phyloP scores from a whole-genome alignment of 2,888 invertebrate species.

The Melanargia galathea region DNA sequence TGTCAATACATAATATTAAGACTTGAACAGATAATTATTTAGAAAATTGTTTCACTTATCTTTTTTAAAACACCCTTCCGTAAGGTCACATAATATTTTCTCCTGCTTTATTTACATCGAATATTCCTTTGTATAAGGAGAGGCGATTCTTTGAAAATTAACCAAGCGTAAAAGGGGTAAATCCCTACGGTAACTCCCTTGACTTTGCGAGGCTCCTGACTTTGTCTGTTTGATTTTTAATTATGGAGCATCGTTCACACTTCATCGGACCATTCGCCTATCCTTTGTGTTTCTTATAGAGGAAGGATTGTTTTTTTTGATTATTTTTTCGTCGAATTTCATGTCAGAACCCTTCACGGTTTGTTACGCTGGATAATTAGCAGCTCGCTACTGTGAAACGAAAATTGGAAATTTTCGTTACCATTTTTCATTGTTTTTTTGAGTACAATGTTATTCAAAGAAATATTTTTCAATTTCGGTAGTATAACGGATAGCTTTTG shows the following conservation, averaged over 20 bases:
- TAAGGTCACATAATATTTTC: not conserved
- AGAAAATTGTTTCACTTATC: slow-evolving; percentile 4
- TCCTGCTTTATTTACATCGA: slow-evolving; percentile 43
- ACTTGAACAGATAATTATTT: not conserved
- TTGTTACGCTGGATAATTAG: slow-evolving; percentile 75
- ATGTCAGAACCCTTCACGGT: slow-evolving; percentile 69
- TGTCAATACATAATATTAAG: too few relatives aligned
- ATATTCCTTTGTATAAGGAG: slow-evolving; percentile 53
- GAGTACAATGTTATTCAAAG: not conserved
- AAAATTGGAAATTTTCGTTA: slow-evolving; percentile 22
- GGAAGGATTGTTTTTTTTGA: slow-evolving; percentile 65
- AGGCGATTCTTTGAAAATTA: slow-evolving; percentile 64
- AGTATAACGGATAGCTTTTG: not conserved
- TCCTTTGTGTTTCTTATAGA: slow-evolving; percentile 73
- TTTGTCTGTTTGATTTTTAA: slow-evolving; percentile 74
- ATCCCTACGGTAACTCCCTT: slow-evolving; percentile 55
- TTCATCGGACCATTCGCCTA: slow-evolving; percentile 70
- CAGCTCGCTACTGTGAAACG: slow-evolving; percentile 47
- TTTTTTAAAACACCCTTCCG: not conserved
- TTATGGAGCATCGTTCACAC: slow-evolving; percentile 73
- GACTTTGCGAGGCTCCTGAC: slow-evolving; percentile 56
- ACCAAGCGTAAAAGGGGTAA: slow-evolving; percentile 61
- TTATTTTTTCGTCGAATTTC: slow-evolving; percentile 55
- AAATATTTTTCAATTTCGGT: not conserved
- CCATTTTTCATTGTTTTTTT: slow-evolving; percentile 13